phyloP scores from a whole-genome alignment of 2,113 vertebrate species.

The Sylvilagus bachmani region DNA sequence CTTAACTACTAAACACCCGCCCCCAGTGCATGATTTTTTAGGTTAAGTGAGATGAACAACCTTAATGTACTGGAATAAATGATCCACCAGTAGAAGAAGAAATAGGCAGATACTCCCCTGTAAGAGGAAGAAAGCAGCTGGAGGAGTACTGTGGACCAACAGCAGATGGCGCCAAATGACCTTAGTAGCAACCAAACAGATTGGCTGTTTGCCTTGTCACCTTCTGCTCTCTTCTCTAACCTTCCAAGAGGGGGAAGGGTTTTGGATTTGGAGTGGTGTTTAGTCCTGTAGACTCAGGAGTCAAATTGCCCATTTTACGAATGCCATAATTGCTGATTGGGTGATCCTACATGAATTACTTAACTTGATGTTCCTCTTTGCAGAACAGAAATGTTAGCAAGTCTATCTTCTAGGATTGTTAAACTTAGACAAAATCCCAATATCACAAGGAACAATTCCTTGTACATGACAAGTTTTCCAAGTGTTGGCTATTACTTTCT shows the following conservation, averaged over 20 bases:
- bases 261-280: neutral
- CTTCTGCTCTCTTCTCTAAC: neutral
- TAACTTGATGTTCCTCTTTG: conserved; percentile 19
- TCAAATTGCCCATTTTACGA: neutral
- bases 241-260: neutral
- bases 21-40: neutral
- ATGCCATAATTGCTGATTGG: neutral
- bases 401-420: neutral
- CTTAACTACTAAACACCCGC: too few species aligned
- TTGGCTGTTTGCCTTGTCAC: neutral
- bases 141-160: neutral
- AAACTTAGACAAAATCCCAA: neutral
- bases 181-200: neutral
- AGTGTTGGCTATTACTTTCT: neutral
- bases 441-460: neutral
- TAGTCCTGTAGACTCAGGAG: neutral
- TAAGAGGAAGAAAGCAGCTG: neutral
- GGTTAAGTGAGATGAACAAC: neutral
- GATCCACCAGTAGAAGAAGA: neutral
- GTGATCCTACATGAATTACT: neutral
- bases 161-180: conserved; percentile 64
- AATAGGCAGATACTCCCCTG: neutral
- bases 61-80: neutral
- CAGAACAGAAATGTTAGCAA: neutral
- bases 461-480: neutral